Conservation (phyloP, 2,797 vertebrate species). For the Argya squamiceps region DNA sequence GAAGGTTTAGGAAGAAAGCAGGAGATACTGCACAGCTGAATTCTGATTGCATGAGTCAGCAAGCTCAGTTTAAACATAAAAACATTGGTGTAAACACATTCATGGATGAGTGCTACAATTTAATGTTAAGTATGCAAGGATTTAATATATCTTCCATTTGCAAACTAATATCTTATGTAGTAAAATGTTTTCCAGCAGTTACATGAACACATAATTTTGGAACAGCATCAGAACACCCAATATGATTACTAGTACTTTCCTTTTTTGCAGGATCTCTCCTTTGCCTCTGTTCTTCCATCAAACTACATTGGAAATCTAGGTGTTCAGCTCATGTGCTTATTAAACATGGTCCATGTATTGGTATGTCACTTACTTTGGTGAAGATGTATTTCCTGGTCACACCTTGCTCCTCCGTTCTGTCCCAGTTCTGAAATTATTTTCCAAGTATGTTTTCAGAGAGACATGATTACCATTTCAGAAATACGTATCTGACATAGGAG, state of each 20-base stretch:
- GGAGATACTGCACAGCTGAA: neutral
- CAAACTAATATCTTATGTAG: neutral
- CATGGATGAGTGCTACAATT: neutral
- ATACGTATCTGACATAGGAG: neutral
- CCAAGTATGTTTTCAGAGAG: neutral
- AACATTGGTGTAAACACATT: neutral
- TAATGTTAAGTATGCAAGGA: neutral
- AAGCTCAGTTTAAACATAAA: neutral
- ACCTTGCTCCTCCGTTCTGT: neutral
- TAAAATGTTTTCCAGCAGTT: neutral
- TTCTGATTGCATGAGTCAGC: neutral
- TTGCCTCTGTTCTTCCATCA: neutral
- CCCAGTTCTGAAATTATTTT: neutral
- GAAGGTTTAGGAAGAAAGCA: neutral
- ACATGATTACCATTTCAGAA: neutral
- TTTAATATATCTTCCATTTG: constrained; percentile 3
- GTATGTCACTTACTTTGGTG: neutral
- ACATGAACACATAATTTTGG: neutral
- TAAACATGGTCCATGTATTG: neutral
- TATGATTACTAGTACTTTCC: neutral
- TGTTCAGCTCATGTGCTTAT: neutral
- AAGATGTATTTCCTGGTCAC: neutral
- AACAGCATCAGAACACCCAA: neutral
- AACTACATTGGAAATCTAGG: neutral
- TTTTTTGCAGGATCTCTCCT: neutral